phyloP scores from a whole-genome alignment of 2,113 vertebrate species.

The Trematomus loennbergii region DNA sequence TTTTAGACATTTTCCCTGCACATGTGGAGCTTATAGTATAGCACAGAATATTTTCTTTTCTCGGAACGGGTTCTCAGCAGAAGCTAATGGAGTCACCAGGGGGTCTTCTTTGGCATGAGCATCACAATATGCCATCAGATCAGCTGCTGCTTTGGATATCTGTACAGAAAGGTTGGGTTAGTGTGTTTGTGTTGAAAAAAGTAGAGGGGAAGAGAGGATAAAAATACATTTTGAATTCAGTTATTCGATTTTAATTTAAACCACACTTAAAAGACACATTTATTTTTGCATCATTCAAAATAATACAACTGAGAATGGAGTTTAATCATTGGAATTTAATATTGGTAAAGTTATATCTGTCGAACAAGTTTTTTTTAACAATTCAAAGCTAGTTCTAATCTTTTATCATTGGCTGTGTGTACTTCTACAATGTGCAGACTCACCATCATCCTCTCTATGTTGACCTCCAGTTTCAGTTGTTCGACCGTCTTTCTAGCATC shows the following conservation, averaged over 20 bases:
- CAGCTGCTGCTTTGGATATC: constrained; percentile 92
- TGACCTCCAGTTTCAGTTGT: constrained; percentile 92
- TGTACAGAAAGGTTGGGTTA: constrained; percentile 60
- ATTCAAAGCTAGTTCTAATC: background rate
- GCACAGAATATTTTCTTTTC: constrained; percentile 89
- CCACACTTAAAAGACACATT: background rate
- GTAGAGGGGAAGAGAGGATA: background rate
- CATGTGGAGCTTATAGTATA: constrained; percentile 80
- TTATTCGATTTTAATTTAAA: too few relatives aligned
- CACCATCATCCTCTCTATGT: constrained; percentile 93
- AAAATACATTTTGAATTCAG: background rate
- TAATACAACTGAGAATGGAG: background rate
- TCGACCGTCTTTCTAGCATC: constrained; percentile 92
- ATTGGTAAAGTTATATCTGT: background rate
- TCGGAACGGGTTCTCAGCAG: constrained; percentile 91
- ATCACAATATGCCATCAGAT: constrained; percentile 91
- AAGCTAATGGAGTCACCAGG: constrained; percentile 84
- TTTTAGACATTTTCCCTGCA: background rate
- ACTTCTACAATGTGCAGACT: constrained; percentile 34
- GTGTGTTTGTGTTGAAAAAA: background rate
- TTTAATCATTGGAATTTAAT: too few relatives aligned
- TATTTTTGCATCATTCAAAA: background rate
- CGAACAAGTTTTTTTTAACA: background rate
- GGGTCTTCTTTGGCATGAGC: constrained; percentile 89
- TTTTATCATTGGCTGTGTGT: background rate